Evolutionary conservation across 2,888 invertebrate species (phyloP).

Genomic region (Nasonia oneida): DNA sequence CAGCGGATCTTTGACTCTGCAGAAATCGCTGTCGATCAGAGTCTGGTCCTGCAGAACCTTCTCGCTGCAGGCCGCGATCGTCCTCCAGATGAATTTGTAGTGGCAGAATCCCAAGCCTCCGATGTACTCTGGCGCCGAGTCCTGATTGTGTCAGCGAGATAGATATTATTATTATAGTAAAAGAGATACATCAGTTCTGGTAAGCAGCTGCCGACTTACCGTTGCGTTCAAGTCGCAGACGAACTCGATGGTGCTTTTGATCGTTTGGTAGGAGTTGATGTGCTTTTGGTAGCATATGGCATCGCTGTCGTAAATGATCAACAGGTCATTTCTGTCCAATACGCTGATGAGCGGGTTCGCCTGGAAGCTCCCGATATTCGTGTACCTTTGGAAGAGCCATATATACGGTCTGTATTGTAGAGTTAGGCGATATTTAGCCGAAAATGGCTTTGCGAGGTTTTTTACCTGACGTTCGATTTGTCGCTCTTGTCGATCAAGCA

Average conservation of each 20-base stretch:
- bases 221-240: constrained; percentile 24
- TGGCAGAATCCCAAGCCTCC: constrained; percentile 13
- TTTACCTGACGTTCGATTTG: constrained; percentile 1
- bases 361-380: constrained; percentile 13
- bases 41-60: not conserved
- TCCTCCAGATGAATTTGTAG: constrained; percentile 35
- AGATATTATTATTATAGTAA: not conserved
- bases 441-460: too few relatives aligned
- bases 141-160: not conserved
- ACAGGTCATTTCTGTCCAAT: not conserved
- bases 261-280: not conserved
- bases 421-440: not conserved
- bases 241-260: constrained; percentile 12
- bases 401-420: not conserved
- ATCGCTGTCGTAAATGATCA: not conserved
- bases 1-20: constrained; percentile 8
- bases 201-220: not conserved
- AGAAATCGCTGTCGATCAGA: not conserved
- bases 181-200: not conserved
- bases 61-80: constrained; percentile 42
- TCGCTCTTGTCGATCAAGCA: constrained; percentile 11
- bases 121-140: constrained; percentile 8
- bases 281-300: not conserved
- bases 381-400: not conserved
- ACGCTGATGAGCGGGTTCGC: not conserved